Evolutionary conservation across 2,113 vertebrate species (phyloP), one percentile per base, ranked within the genome.

Genomic region (Apeltes quadracus): DNA sequence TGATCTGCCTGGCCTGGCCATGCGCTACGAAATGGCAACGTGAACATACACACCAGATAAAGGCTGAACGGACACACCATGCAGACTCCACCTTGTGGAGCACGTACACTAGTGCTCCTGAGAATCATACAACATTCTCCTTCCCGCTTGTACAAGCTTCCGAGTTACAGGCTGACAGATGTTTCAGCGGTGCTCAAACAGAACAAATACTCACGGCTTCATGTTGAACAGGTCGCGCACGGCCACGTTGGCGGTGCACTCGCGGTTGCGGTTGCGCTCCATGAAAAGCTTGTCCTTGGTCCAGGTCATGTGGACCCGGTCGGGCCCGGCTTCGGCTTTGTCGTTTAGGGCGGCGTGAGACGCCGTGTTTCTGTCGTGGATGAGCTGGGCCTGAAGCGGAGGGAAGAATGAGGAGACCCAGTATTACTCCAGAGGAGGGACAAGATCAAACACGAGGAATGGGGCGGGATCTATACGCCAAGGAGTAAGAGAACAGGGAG

Each of bases 221-320:
- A 98, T 95, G 93, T 93, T 97, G 90, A 99, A 99, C 73, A 99
- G 88, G 88, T 98, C 97, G 10, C 95, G 94, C 62, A 96, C 94
- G 0, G 91, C 94, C 7, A 95, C 66, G 0, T 51, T 71, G 12
- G 91, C 66, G 0, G 76, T 72, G 18, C 84, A 73, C 38, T 98
- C 96, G 65, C 94, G 95, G 87, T 72, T 94, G 58, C 94, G 96
- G 72, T 92, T 89, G 23, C 95, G 96, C 84, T 98, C 97, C 0
- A 91, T 85, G 4, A 92, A 87, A 57, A 97, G 88, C 81, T 97
- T 98, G 72, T 99, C 97, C 91, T 97, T 98, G 11, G 97, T 99
- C 97, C 97, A 99, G 29, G 97, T 99, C 97, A 98, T 98, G 44
- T 99, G 97, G 50, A 97, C 95, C 44, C 90, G 94, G 16, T 98